Base-by-base conservation (phyloP, 2,113 vertebrate genomes). In the Muscicapa adusta region DNA sequence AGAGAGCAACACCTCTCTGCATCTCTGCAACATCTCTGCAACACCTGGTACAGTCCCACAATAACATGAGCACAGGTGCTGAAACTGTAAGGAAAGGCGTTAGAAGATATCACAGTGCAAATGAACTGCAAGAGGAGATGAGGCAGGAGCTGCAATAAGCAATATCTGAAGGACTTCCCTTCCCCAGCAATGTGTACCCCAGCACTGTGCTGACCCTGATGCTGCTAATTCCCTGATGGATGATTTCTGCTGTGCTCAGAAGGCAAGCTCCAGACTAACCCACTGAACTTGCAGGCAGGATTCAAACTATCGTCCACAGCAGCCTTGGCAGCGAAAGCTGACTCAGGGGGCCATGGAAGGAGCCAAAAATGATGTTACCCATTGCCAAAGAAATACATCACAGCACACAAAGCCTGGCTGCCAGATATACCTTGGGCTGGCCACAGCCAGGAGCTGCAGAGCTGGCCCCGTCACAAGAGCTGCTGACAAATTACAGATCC, bases 341-440 rank as follows among this genome's bases (percentile, higher is more conserved):
- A 92, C 85, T 38, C 54, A 29, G 79, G 38, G 33, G 48, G n/a
- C 23, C 23, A 5, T 0, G 1, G 50, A 60, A 73, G 74, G 65
- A 88, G 96, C 89, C 87, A 96, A 80, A 71, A 83, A 10, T 1
- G 1, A 53, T 73, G 67, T 12, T 58, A 19, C n/a, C 42, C 77
- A 4, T 45, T 91, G 86, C 84, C 91, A 95, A 45, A 86, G 94
- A 86, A 89, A 96, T 87, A 29, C 76, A 94, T 96, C 96, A 80
- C 45, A 65, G 60, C 65, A 36, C 56, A 95, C 92, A 96, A 72
- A 95, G 94, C 93, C 94, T 95, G 4, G 1, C 91, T 97, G 97
- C 96, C 97, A 96, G 95, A 83, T 87, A 94, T 38, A 97, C 97
- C 97, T 97, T 94, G 86, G 79, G 83, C 91, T 68, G 96, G 94